Base-by-base conservation (phyloP, 2,888 invertebrate genomes). In the Meandrusa payeni region DNA sequence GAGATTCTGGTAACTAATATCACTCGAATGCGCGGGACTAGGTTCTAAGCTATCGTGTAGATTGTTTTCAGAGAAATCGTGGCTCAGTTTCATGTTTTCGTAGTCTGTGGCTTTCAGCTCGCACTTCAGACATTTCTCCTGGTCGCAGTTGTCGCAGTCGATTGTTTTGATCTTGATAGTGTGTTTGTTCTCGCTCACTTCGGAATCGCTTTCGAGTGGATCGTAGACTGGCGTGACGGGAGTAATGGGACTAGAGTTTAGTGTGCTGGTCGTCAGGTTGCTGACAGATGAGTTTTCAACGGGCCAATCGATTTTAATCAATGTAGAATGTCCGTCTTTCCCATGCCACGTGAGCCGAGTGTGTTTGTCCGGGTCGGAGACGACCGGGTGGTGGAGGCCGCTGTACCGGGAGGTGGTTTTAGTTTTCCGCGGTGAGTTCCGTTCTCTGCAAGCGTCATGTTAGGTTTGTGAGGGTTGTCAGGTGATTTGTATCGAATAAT, bases 231-330 rank as follows among this genome's bases (percentile, higher is more conserved):
- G 85, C 0, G 85, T 86, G 1, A 69, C 49, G 0, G 87, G 86
- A 0, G 83, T 81, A 0, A 76, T 5, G 0, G 83, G 80, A 9
- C 71, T 81, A 1, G 82, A 78, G 13, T 77, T 78, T 0, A 80
- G 43, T 0, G 82, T 85, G 48, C 76, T 79, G 0, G 69, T 66
- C 0, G 76, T 83, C 0, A 82, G 48, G 22, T 76, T 79, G 6
- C 74, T 73, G 6, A 69, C 50, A 0, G 81, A 73, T 0, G 65
- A 61, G 44, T 70, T 72, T 7, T 86, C 81, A 0, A 63, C 54
- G 0, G 87, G 85, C 88, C 88, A 88, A 46, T 88, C 87, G 1
- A 88, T 79, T 47, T 76, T 77, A 2, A 88, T 88, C 0, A 88
- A 50, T 0, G 88, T 88, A 0, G 88, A 83, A 60, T 72, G 90